phyloP scores from a whole-genome alignment of 2,797 vertebrate genomes.

The Anomalospiza imberbis region DNA sequence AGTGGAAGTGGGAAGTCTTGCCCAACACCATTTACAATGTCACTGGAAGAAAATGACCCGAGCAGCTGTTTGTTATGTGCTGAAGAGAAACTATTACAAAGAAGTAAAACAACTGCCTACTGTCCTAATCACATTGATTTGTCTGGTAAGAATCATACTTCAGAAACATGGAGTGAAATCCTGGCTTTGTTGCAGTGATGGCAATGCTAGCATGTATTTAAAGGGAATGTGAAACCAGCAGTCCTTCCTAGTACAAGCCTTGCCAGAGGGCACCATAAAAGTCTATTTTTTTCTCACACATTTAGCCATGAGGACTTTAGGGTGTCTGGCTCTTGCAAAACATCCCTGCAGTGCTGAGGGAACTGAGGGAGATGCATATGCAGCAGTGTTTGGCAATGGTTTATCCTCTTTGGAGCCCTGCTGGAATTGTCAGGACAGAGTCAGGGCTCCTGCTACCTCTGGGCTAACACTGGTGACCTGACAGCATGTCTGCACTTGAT shows the following conservation, averaged over 20 bases:
- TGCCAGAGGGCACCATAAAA: background rate
- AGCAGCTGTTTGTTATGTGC: background rate
- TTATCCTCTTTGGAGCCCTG: background rate
- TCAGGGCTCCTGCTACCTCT: background rate
- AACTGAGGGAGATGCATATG: background rate
- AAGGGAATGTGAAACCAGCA: background rate
- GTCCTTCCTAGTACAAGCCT: background rate
- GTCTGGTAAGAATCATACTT: background rate
- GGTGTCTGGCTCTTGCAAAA: background rate
- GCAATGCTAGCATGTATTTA: background rate
- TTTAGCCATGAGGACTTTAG: background rate
- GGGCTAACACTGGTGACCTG: background rate
- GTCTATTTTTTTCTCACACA: background rate
- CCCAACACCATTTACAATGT: background rate
- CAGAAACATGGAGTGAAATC: background rate
- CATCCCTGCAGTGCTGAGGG: background rate
- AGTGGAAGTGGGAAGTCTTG: background rate
- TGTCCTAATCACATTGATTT: background rate
- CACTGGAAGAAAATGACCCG: background rate
- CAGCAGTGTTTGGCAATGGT: background rate
- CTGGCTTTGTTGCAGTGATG: background rate
- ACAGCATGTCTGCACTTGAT: background rate
- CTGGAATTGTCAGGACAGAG: background rate
- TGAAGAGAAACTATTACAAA: background rate
- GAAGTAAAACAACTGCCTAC: background rate